Conservation (phyloP, 1,140 invertebrate genomes). For the Penaeus chinensis region DNA sequence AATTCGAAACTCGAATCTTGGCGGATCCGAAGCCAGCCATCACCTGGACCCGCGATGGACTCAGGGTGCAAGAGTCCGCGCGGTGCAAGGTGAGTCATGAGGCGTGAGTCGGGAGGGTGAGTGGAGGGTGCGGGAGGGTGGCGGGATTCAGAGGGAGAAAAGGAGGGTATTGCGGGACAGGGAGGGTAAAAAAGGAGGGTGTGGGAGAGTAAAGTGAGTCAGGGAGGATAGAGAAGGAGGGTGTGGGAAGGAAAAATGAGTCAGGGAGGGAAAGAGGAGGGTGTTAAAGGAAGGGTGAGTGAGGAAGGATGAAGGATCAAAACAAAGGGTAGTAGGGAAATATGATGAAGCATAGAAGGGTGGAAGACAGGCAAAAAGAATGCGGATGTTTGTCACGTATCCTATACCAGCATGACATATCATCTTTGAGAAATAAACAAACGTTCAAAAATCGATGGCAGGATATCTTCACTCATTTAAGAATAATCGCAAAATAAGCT, state of each 20-base stretch:
- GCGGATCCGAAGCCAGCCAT: constrained; percentile 93
- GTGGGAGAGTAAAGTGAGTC: background rate
- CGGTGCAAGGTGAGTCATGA: constrained; percentile 81
- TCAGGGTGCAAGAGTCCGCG: constrained; percentile 78
- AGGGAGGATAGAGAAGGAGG: background rate
- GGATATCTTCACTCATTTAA: too few species aligned
- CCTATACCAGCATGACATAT: too few species aligned
- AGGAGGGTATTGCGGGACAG: background rate
- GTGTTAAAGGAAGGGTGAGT: background rate
- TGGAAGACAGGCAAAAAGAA: too few species aligned
- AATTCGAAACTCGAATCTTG: constrained; percentile 96
- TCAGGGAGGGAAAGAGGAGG: background rate
- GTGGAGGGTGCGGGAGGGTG: background rate
- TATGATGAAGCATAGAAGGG: too few species aligned
- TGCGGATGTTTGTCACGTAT: too few species aligned
- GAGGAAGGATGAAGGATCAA: too few species aligned
- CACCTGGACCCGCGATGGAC: constrained; percentile 90
- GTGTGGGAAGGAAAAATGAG: background rate
- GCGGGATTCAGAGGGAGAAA: background rate
- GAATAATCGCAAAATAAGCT: too few species aligned
- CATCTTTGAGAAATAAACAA: too few species aligned
- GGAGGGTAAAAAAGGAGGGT: background rate
- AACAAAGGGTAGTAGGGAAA: too few species aligned
- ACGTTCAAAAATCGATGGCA: too few species aligned
- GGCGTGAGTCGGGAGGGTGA: background rate